These are phyloP conservation scores for Zelleria hepariella DNA, from an alignment of 2,888 invertebrate genomes.

Conservation along the genomic window DNA sequence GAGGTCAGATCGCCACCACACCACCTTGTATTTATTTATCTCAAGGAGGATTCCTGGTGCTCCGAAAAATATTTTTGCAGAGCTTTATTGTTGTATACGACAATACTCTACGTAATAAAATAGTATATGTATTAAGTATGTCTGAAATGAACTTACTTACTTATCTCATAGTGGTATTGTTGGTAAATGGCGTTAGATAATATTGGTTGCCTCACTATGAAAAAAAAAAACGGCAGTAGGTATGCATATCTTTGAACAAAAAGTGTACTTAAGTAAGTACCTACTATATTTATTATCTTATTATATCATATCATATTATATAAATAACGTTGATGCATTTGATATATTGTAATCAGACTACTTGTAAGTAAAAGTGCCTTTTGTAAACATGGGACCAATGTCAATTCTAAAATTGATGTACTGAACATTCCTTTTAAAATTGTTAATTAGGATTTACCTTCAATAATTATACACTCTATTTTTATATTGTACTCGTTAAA, in stretches of 20 bases:
- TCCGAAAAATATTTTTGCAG: not conserved
- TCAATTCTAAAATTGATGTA: conserved; percentile 52
- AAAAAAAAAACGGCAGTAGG: not conserved
- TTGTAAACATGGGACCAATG: conserved; percentile 47
- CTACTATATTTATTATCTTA: not conserved
- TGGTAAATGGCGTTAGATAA: too few species aligned
- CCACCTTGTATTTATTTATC: not conserved
- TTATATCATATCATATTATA: too few species aligned
- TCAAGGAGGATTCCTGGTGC: not conserved
- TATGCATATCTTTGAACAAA: not conserved
- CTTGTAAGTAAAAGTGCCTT: conserved; percentile 41
- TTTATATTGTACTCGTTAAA: conserved; percentile 42
- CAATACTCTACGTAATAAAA: not conserved
- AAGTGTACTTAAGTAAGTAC: not conserved
- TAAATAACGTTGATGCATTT: not conserved
- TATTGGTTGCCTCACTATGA: too few species aligned
- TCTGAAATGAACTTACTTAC: too few species aligned
- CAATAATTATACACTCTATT: conserved; percentile 26
- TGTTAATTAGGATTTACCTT: conserved; percentile 38
- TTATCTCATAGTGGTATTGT: too few species aligned
- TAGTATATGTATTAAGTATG: too few species aligned
- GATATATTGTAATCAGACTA: not conserved
- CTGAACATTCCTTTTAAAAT: conserved; percentile 58
- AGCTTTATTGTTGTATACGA: not conserved
- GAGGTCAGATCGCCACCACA: not conserved